Evolutionary conservation across 2,113 vertebrate species (phyloP).

Genomic region (Zingel zingel): DNA sequence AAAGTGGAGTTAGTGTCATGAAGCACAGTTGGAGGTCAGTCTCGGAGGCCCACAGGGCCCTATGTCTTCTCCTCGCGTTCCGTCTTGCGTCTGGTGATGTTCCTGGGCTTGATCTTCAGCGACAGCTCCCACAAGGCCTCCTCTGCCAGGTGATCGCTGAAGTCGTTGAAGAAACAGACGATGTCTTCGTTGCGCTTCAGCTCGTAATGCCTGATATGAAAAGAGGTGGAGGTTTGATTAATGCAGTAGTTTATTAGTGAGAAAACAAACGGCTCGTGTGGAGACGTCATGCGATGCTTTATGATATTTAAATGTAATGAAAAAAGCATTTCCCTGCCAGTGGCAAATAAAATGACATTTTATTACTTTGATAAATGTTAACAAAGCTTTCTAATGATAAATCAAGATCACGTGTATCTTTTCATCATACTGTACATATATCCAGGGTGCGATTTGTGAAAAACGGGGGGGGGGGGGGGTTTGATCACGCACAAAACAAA

Average conservation of each 20-base stretch:
- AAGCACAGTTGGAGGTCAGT: constrained; percentile 79
- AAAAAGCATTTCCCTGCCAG: constrained; percentile 26
- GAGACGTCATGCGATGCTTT: constrained; percentile 19
- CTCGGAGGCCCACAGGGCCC: constrained; percentile 39
- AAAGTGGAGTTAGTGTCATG: constrained; percentile 82
- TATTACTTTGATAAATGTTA: constrained; percentile 26
- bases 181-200: constrained; percentile 96
- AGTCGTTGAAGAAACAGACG: constrained; percentile 97
- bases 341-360: constrained; percentile 24
- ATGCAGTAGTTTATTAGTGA: background rate
- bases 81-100: constrained; percentile 93
- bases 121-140: constrained; percentile 99
- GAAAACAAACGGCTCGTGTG: background rate
- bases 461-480: no score
- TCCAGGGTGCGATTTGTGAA: no score
- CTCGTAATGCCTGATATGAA: constrained; percentile 91
- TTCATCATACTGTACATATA: background rate
- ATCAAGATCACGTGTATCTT: background rate
- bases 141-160: constrained; percentile 98
- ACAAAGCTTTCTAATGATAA: constrained; percentile 6
- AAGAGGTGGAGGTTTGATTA: background rate
- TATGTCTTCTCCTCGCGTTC: constrained; percentile 98
- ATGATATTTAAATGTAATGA: constrained; percentile 22
- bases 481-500: no score
- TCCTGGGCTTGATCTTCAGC: constrained; percentile 97